Conservation (phyloP, 2,888 invertebrate genomes). For the Mesochorus sp. region DNA sequence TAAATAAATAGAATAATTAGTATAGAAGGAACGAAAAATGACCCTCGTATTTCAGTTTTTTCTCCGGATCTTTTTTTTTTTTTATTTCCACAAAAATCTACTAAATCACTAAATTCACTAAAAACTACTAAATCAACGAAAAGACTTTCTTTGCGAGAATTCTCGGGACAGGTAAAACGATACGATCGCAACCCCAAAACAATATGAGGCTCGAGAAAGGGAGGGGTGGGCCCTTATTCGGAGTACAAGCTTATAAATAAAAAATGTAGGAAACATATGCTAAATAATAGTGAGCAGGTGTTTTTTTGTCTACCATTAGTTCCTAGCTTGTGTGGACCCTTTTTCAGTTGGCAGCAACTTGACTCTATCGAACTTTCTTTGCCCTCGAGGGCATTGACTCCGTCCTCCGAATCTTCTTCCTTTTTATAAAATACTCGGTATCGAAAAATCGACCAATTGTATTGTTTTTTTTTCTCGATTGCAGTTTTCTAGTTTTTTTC, state of each 20-base stretch:
- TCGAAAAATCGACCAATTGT: not conserved
- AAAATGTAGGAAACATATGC: not conserved
- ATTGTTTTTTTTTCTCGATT: not conserved
- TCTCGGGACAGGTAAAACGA: conserved; percentile 59
- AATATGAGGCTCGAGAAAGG: too few species aligned
- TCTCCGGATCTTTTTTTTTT: conserved; percentile 44
- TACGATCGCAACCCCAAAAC: conserved; percentile 74
- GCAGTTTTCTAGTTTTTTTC: not conserved
- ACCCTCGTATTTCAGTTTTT: not conserved
- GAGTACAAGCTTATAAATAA: not conserved
- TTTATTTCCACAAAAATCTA: conserved; percentile 33
- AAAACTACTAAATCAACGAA: conserved; percentile 73
- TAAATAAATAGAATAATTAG: too few species aligned
- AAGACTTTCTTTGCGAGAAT: conserved; percentile 72
- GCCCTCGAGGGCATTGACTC: too few species aligned
- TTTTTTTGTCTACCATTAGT: too few species aligned
- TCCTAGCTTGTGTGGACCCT: too few species aligned
- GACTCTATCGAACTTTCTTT: too few species aligned
- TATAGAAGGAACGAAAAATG: not conserved
- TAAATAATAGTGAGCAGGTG: too few species aligned
- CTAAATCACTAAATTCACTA: conserved; percentile 7
- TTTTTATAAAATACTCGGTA: not conserved
- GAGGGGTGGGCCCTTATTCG: conserved; percentile 6
- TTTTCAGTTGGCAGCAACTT: too few species aligned
- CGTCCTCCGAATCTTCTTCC: not conserved